Conservation (phyloP, 2,797 vertebrate species). For the Myotis planiceps region DNA sequence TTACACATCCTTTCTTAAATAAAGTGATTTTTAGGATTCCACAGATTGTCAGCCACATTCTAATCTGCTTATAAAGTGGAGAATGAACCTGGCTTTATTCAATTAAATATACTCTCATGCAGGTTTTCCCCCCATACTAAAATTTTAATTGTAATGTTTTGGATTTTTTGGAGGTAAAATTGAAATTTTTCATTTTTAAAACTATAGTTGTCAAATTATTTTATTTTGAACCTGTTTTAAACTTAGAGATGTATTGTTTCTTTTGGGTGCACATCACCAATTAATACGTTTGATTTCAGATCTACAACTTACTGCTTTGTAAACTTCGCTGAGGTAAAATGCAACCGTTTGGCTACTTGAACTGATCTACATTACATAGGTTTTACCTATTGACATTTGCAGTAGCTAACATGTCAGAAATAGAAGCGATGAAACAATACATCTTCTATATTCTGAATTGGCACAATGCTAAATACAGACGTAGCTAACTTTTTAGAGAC, state of each 20-base stretch:
- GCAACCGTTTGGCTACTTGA: conserved; percentile 81
- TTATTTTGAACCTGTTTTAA: conserved; percentile 78
- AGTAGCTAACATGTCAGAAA: conserved; percentile 70
- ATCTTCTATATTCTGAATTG: conserved; percentile 71
- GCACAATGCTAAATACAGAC: conserved; percentile 58
- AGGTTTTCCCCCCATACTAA: conserved; percentile 59
- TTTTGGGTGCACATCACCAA: conserved; percentile 78
- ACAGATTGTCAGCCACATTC: conserved; percentile 78
- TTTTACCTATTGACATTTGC: conserved; percentile 71
- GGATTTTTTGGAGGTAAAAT: conserved; percentile 52
- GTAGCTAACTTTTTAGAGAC: conserved; percentile 53
- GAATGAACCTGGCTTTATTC: conserved; percentile 83
- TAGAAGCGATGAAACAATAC: conserved; percentile 72
- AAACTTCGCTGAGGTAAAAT: conserved; percentile 82
- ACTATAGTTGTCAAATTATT: conserved; percentile 65
- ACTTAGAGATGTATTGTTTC: conserved; percentile 80
- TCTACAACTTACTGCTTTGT: conserved; percentile 81
- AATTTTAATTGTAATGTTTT: conserved; percentile 41
- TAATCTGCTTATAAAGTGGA: conserved; percentile 80
- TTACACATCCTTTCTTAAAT: conserved; percentile 80
- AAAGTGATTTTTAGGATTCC: conserved; percentile 82
- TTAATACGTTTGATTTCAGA: conserved; percentile 83
- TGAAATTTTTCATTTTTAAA: conserved; percentile 42
- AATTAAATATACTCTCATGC: conserved; percentile 77
- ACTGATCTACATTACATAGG: conserved; percentile 73